Percentiles rank a stretch among this genome's conserved stretches.
phyloP scores from a whole-genome alignment of 2,797 vertebrate species.

The Sebastes elongatus region DNA sequence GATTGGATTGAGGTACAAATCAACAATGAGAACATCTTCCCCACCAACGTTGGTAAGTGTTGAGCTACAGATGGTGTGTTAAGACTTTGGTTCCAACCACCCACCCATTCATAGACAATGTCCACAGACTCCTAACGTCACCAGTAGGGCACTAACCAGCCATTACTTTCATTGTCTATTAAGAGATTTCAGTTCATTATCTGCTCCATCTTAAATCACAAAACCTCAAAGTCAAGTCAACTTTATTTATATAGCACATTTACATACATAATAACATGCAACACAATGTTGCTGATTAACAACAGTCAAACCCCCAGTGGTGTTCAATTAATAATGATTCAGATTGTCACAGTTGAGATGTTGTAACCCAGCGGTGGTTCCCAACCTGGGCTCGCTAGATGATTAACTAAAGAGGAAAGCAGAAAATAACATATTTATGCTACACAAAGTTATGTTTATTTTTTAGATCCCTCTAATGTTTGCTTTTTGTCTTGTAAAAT shows the following conservation, averaged over 20 bases:
- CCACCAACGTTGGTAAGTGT: slow-evolving; percentile 92
- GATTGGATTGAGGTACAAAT: slow-evolving; percentile 98
- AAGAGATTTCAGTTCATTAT: not conserved
- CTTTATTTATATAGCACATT: not conserved
- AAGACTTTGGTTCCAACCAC: not conserved
- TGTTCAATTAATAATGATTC: not conserved
- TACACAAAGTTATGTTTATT: not conserved
- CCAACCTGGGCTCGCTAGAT: not conserved
- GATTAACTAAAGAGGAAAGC: not conserved
- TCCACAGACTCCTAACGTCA: not conserved
- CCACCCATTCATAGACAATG: not conserved
- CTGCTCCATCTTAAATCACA: not conserved
- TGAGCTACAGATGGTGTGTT: not conserved
- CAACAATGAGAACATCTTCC: slow-evolving; percentile 96
- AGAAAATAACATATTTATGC: not conserved
- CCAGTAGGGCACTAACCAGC: not conserved
- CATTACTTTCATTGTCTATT: not conserved
- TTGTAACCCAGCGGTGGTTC: not conserved
- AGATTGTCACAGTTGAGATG: not conserved
- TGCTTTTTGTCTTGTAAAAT: not conserved
- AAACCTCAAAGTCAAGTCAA: not conserved
- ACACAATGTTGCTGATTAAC: not conserved
- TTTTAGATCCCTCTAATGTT: not conserved
- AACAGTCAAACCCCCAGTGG: not conserved
- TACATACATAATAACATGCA: not conserved